Percentiles rank a stretch among this genome's conserved stretches.
Conservation (phyloP, 2,888 invertebrate species). For the Frankliniella intonsa region DNA sequence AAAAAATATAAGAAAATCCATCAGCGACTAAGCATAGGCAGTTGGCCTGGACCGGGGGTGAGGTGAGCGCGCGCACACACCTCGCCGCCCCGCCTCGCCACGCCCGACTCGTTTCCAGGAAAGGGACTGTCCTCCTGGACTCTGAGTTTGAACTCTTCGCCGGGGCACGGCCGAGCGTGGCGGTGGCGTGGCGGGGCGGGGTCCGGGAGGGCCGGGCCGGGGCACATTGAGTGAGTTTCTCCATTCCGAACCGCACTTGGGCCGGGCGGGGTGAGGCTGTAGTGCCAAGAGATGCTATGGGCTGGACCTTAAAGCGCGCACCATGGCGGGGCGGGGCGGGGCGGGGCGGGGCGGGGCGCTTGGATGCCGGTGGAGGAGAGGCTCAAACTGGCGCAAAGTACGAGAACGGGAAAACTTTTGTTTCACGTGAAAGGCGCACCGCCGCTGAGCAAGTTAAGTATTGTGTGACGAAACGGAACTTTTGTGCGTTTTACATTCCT, state of each 20-base stretch:
- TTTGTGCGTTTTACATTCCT: conserved; percentile 25
- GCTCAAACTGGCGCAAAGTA: conserved; percentile 24
- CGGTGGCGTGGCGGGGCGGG: neutral
- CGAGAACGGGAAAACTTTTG: conserved; percentile 16
- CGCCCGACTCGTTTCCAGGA: no score
- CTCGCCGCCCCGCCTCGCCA: no score
- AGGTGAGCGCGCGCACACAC: no score
- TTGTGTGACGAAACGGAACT: conserved; percentile 26
- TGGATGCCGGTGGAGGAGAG: neutral
- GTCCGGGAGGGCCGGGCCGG: neutral
- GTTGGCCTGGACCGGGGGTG: no score
- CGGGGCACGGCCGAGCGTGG: neutral
- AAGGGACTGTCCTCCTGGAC: neutral
- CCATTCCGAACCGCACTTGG: conserved; percentile 23
- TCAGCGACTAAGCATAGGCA: no score
- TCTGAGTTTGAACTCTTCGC: conserved; percentile 6
- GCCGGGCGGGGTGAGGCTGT: neutral
- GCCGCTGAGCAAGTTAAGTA: conserved; percentile 17
- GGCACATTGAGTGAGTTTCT: conserved; percentile 20
- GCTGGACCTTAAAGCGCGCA: neutral
- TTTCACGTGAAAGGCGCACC: conserved; percentile 24
- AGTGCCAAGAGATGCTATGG: neutral
- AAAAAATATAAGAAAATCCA: no score
- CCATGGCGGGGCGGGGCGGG: neutral
- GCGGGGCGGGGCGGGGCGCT: neutral